These are phyloP conservation scores for Caenorhabditis sp. DNA, from an alignment of 2,888 invertebrate genomes.

Conservation along the genomic window DNA sequence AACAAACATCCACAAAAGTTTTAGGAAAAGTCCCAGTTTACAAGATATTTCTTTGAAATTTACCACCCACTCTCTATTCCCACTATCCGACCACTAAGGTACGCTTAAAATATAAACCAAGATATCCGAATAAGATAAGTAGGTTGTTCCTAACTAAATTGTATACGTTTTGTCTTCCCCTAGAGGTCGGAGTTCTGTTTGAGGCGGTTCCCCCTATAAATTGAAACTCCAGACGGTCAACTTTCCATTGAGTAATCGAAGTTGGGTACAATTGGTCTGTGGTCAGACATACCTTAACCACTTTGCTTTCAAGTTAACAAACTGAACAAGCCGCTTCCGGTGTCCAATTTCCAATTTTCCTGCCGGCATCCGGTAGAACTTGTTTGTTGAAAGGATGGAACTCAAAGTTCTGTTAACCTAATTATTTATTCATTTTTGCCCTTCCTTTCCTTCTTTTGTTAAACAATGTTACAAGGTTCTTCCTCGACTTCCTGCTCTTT, in stretches of 20 bases:
- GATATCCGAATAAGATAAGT: too few relatives aligned
- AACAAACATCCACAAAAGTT: too few relatives aligned
- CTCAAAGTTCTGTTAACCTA: slow-evolving; percentile 24
- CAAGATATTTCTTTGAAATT: too few relatives aligned
- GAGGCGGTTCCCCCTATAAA: slow-evolving; percentile 17
- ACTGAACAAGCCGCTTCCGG: background rate
- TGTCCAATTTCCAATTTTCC: background rate
- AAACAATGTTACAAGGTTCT: background rate
- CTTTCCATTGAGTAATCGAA: slow-evolving; percentile 14
- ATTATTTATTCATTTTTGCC: slow-evolving; percentile 32
- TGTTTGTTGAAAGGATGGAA: slow-evolving; percentile 7
- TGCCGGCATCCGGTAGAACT: background rate
- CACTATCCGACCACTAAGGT: too few relatives aligned
- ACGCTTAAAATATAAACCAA: too few relatives aligned
- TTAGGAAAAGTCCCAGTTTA: too few relatives aligned
- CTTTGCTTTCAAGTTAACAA: slow-evolving; percentile 10
- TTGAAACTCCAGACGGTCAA: slow-evolving; percentile 27
- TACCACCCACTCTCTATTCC: background rate
- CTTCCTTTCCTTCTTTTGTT: slow-evolving; percentile 20
- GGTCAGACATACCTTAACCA: slow-evolving; percentile 9
- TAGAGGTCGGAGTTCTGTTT: slow-evolving; percentile 24
- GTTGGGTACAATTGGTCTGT: slow-evolving; percentile 24
- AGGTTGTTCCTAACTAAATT: slow-evolving; percentile 22
- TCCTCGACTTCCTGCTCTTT: slow-evolving; percentile 19
- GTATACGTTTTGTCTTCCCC: background rate